Evolutionary conservation across 1,140 invertebrate genomes (phyloP).

Genomic region (Elymnias hypermnestra): DNA sequence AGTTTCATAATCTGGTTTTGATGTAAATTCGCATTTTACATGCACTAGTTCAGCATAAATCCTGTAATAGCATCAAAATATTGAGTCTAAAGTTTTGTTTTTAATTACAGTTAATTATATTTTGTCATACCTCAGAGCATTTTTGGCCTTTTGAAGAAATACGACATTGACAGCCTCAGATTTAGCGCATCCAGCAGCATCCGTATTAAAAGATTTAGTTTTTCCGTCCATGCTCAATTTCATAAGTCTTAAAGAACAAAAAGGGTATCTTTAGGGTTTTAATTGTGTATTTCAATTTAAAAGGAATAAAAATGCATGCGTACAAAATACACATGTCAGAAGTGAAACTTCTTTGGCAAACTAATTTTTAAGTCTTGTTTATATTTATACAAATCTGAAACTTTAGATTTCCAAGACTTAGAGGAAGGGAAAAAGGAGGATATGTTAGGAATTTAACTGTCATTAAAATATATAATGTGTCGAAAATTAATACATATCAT

Average conservation of each 20-base stretch:
- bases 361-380: too few species aligned
- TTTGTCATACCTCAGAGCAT: conserved; percentile 80
- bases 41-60: conserved; percentile 82
- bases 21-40: conserved; percentile 77
- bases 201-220: conserved; percentile 89
- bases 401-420: too few species aligned
- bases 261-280: too few species aligned
- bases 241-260: conserved; percentile 65
- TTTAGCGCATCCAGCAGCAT: conserved; percentile 82
- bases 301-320: too few species aligned
- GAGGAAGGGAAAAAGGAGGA: too few species aligned
- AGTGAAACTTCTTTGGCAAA: too few species aligned
- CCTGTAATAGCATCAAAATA: conserved; percentile 73
- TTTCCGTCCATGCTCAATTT: conserved; percentile 84
- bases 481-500: too few species aligned
- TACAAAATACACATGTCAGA: too few species aligned
- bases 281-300: too few species aligned
- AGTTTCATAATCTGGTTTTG: conserved; percentile 19
- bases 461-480: too few species aligned
- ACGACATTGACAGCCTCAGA: conserved; percentile 84
- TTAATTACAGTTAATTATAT: conserved; percentile 49
- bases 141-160: conserved; percentile 84
- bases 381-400: too few species aligned
- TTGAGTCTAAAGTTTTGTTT: not conserved
- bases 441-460: too few species aligned